A percentile compares a stretch with the other conserved stretches of the same genome.
These are phyloP conservation scores for Mycogona germanica DNA, from an alignment of 2,888 invertebrate genomes.

Conservation along the genomic window DNA sequence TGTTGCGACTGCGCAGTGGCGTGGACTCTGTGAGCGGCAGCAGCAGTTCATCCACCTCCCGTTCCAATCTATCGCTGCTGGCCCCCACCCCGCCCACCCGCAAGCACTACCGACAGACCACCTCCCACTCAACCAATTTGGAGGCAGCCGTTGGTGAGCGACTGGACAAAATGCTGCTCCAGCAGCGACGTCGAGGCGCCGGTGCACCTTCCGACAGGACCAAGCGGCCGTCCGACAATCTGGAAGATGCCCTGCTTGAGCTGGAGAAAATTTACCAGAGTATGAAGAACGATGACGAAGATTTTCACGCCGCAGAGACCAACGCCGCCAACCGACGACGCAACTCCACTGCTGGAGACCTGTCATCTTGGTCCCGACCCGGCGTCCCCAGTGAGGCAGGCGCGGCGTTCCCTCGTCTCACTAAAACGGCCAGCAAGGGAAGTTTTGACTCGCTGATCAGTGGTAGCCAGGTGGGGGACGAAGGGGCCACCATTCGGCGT, in stretches of 20 bases:
- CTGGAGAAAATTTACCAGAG: slow-evolving; percentile 77
- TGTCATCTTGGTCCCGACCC: too few relatives aligned
- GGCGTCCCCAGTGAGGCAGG: slow-evolving; percentile 20
- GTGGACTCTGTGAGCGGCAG: not conserved
- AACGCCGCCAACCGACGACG: slow-evolving; percentile 66
- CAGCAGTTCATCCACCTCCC: not conserved
- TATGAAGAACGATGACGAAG: slow-evolving; percentile 49
- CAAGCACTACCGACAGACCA: slow-evolving; percentile 14
- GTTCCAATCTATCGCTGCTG: not conserved
- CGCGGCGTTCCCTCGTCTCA: slow-evolving; percentile 21
- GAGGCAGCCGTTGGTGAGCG: slow-evolving; percentile 6
- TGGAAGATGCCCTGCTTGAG: slow-evolving; percentile 65
- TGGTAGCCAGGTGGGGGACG: slow-evolving; percentile 17
- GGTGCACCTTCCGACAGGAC: too few relatives aligned
- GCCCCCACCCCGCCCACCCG: slow-evolving; percentile 11
- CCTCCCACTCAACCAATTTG: slow-evolving; percentile 8
- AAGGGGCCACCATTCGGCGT: not conserved
- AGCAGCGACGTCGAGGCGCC: not conserved
- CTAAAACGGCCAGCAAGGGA: slow-evolving; percentile 5
- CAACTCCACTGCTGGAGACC: slow-evolving; percentile 41
- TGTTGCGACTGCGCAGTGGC: not conserved
- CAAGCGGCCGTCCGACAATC: slow-evolving; percentile 16
- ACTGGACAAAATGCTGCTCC: not conserved
- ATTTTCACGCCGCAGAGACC: slow-evolving; percentile 56
- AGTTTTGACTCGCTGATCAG: slow-evolving; percentile 13